Base-by-base conservation (phyloP, 2,888 invertebrate species). In the Conchocele bisecta region DNA sequence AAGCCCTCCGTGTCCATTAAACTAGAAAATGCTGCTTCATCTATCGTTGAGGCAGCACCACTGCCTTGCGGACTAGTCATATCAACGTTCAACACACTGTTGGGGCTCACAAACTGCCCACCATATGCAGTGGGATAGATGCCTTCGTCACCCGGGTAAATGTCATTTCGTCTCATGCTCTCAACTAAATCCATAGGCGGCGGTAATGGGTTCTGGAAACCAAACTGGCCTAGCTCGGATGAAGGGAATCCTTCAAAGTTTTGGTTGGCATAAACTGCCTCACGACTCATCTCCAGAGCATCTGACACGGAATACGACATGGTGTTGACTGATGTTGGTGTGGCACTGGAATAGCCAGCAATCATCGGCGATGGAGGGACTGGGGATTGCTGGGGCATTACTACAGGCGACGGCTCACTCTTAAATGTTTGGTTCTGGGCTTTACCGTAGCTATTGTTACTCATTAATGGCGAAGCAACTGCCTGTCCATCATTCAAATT, bases 11-110 rank as follows among this genome's bases (percentile, higher is more conserved):
- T 74, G 57, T 77, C 75, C 77, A 86, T 83, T 48, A 86, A 70
- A 61, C 78, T 83, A 24, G 84, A 83, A 50, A 86, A 82, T 44
- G 84, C 82, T 53, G 74, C 81, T 66, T 86, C 82, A 65, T 86
- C 86, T 11, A 86, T 83, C 7, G 85, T 85, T 22, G 85, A 82
- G 2, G 75, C 63, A 11, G 57, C 51, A n/a, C 56, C 53, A 13
- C 37, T 26, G n/a, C 51, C 41, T n/a, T 41, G 46, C 15, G 56
- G 20, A 20, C 50, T 56, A 31, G 46, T 58, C 6, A 75, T 48
- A 28, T 75, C 71, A 64, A 77, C 71, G 44, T 73, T 59, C 15
- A 77, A 42, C 22, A 73, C 73, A 70, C 67, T 77, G 24, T 73
- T 73, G 24, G 77, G 70, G 57, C 77, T 74, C 11, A 71, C 77